Evolutionary conservation across 2,888 invertebrate species (phyloP), one percentile per base, ranked within the genome.

Genomic region (Mesorhabditis sp.): DNA sequence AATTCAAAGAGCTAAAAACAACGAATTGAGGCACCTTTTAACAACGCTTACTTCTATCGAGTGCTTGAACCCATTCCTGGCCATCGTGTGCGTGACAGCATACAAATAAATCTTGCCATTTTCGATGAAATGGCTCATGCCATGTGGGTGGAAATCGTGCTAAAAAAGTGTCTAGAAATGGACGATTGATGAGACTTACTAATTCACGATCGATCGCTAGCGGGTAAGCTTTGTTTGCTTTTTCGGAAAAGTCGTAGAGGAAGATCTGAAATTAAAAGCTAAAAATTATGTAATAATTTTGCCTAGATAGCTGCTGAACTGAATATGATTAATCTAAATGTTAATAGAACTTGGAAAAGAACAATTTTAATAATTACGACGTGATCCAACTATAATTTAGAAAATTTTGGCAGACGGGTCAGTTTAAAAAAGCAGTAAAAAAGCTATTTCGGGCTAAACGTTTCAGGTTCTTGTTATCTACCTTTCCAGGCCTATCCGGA

Each of bases 141-240:
- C 58, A 50, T 50, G 58, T 50, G 58, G 58, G n/a, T 50, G 58
- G n/a, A 50, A 50, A 50, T 50, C 58, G 58, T 50, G n/a, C 58
- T 50, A n/a, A 50, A 50, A 1, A 50, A 50, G 28, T 28, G 28
- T 28, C 28, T 28, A 28, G 1, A 28, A 28, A 1, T 28, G 1
- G 28, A 28, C 2, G 28, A 28, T 28, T 28, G 1, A 28, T 28
- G 2, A 2, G n/a, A 50, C 58, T 50, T 50, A n/a, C 58, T n/a
- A n/a, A n/a, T 50, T 50, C 58, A 50, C n/a, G 10, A 50, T 13
- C 10, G n/a, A 50, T 50, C n/a, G 7, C n/a, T 1, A 50, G n/a
- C 58, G 58, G 58, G n/a, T 13, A 13, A 10, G 58, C 58, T 50
- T n/a, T 10, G 7, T 50, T 50, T n/a, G 58, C 7, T n/a, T 50